Conservation (phyloP, 2,888 invertebrate genomes). For the Scaptomyza parva region DNA sequence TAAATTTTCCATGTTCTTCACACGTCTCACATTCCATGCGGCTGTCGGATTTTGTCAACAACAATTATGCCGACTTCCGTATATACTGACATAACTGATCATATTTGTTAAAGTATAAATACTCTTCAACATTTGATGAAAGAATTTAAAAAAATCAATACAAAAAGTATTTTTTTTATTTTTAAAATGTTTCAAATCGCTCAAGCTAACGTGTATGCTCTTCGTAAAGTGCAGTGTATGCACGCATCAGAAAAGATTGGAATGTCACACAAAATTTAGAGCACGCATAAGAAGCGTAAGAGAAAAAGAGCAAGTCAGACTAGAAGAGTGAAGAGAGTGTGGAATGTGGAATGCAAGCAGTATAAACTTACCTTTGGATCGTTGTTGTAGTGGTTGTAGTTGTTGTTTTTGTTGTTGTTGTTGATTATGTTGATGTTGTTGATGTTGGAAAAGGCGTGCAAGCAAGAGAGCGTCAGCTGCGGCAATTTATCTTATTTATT, state of each 20-base stretch:
- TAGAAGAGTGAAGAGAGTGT: conserved; percentile 48
- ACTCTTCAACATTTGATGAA: too few relatives aligned
- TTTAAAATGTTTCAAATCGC: background rate
- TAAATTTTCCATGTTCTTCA: conserved; percentile 48
- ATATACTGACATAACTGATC: background rate
- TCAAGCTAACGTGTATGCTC: too few relatives aligned
- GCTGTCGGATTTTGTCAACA: background rate
- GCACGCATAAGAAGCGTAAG: conserved; percentile 25
- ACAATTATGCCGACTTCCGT: background rate
- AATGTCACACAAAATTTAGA: conserved; percentile 65
- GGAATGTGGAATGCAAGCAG: conserved; percentile 51
- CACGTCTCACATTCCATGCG: conserved; percentile 38
- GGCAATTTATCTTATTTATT: conserved; percentile 48
- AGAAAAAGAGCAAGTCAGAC: conserved; percentile 16
- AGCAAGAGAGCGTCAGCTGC: conserved; percentile 24
- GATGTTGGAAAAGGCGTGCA: conserved; percentile 7
- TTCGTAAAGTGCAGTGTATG: conserved; percentile 2
- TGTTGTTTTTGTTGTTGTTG: conserved; percentile 14
- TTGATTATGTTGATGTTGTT: conserved; percentile 27
- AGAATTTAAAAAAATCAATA: background rate
- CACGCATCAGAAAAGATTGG: conserved; percentile 35
- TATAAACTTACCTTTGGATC: conserved; percentile 45
- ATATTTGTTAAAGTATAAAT: background rate
- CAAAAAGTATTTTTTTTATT: background rate
- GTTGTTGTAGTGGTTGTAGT: conserved; percentile 20